Evolutionary conservation across 2,888 invertebrate species (phyloP), one percentile per base, ranked within the genome.

Genomic region (Bimastos eiseni): DNA sequence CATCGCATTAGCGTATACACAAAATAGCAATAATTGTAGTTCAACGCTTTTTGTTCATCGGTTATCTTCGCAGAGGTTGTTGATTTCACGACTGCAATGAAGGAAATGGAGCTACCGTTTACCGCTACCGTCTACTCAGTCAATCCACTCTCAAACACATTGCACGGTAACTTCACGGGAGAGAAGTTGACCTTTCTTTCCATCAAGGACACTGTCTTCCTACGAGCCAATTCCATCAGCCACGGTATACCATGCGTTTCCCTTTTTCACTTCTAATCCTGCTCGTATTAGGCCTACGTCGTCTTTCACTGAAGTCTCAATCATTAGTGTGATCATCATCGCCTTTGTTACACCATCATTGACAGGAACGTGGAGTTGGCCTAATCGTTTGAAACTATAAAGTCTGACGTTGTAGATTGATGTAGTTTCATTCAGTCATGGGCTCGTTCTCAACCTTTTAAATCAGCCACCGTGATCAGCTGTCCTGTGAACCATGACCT

Each of bases 181-280:
- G 90, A 90, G 90, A 84, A 89, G 17, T 83, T 92, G 24, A 89
- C 83, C 38, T 70, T 92, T n/a, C 70, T 86, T 19, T 84, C 86
- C 34, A 86, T 90, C 44, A 83, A 91, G 24, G 92, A 92, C 34
- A 90, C 91, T 30, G 88, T 91, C 36, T 92, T 91, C 90, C 91
- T 92, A 38, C 89, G 91, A 41, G 92, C 89, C 36, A 92, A 92
- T 91, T 89, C 84, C 83, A 92, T 92, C 83, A 91, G 89, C 19
- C 91, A 91, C 36, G 92, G 92, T 92, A 70, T 55, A 3, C 3
- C 24, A 44, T 13, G 70, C 70, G n/a, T 13, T 70, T 70, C 30
- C 70, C 1, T 8, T n/a, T 70, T 30, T 70, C 49, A 49, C 49
- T 17, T 49, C 49, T 24, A 21, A 49, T 70, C n/a, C 30, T 21